Percentiles rank a stretch among this genome's conserved stretches.
These are phyloP conservation scores for Peribatodes rhomboidaria DNA, from an alignment of 2,888 invertebrate genomes.

Conservation along the genomic window DNA sequence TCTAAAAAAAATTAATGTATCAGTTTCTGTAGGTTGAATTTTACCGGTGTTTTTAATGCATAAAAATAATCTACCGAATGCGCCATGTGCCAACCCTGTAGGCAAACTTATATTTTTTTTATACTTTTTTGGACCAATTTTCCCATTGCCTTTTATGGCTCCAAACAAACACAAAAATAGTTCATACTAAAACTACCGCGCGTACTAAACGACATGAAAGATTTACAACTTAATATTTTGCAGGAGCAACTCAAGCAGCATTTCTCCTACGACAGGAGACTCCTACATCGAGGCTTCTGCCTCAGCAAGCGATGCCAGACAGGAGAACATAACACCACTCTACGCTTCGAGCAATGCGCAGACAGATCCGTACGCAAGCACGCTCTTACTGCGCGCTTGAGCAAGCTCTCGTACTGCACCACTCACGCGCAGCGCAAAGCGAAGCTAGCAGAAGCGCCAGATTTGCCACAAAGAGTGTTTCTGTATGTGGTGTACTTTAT, in stretches of 20 bases:
- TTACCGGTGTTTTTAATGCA: no score
- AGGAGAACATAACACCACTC: slow-evolving; percentile 3
- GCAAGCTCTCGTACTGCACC: slow-evolving; percentile 35
- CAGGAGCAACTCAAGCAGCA: slow-evolving; percentile 26
- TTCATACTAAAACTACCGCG: no score
- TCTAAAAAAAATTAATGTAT: no score
- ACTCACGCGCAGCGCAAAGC: slow-evolving; percentile 24
- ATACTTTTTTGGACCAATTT: no score
- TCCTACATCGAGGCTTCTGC: slow-evolving; percentile 42
- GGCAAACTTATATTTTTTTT: no score
- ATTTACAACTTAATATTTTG: neutral
- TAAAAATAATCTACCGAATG: no score
- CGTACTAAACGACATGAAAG: no score
- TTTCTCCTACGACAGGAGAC: slow-evolving; percentile 33
- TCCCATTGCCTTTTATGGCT: no score
- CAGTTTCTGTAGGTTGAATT: no score
- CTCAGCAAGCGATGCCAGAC: slow-evolving; percentile 29
- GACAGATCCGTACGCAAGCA: neutral
- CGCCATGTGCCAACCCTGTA: no score
- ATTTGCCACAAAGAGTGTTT: slow-evolving; percentile 20
- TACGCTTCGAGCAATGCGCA: slow-evolving; percentile 36
- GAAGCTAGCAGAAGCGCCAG: neutral
- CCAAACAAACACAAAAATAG: no score
- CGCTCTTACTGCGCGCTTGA: slow-evolving; percentile 17
- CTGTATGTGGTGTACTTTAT: slow-evolving; percentile 25